phyloP scores from a whole-genome alignment of 2,797 vertebrate species.

The Helicolenus hilgendorfi region DNA sequence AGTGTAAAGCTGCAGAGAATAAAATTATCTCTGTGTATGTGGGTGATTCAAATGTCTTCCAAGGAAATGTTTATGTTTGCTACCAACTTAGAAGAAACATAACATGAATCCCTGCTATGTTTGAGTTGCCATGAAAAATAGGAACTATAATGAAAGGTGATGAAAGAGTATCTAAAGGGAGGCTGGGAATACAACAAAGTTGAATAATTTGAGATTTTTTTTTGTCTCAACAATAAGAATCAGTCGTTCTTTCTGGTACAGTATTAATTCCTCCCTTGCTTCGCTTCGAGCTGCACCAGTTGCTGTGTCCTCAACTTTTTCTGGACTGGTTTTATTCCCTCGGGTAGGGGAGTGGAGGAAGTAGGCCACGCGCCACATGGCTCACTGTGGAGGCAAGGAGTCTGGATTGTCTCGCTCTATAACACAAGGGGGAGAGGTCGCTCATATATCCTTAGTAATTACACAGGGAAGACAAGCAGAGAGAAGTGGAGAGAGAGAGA shows the following conservation, averaged over 20 bases:
- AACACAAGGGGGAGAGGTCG: constrained; percentile 59
- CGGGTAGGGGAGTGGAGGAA: constrained; percentile 65
- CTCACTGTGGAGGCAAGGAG: constrained; percentile 69
- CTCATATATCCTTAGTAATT: constrained; percentile 75
- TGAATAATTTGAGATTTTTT: constrained; percentile 17
- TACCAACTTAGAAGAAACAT: constrained; percentile 5
- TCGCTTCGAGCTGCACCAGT: constrained; percentile 61
- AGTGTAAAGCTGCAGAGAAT: not conserved
- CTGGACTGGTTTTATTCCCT: constrained; percentile 65
- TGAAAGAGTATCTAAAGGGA: constrained; percentile 22
- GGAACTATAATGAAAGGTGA: constrained; percentile 1
- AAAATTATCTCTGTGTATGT: not conserved
- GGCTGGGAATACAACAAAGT: not conserved
- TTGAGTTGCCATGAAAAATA: constrained; percentile 16
- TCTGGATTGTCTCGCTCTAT: constrained; percentile 55
- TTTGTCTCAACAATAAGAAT: constrained; percentile 15
- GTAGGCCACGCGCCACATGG: constrained; percentile 79
- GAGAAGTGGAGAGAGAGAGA: constrained; percentile 5
- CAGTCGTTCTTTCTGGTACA: constrained; percentile 19
- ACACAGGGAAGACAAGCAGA: constrained; percentile 50
- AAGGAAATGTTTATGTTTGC: constrained; percentile 14
- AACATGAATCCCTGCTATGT: constrained; percentile 8
- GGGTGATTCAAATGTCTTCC: not conserved
- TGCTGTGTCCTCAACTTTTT: constrained; percentile 71
- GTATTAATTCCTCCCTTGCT: constrained; percentile 46